phyloP scores from a whole-genome alignment of 2,113 vertebrate genomes.

The Oncorhynchus clarkii region DNA sequence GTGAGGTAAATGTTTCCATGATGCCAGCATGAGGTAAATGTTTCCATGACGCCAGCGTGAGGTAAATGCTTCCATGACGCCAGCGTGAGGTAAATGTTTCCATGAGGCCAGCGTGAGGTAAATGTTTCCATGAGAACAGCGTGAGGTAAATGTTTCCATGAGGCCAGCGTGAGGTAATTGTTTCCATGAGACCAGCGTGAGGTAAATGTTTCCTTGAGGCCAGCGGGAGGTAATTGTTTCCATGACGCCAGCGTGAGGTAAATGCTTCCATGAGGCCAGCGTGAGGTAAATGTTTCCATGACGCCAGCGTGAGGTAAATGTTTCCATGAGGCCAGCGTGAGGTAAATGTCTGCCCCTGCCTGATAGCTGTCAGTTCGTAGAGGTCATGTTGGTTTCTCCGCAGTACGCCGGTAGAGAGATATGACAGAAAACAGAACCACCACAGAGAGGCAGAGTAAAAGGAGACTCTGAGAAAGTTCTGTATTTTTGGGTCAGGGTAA shows the following conservation, averaged over 20 bases:
- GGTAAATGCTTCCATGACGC: not conserved
- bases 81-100: too few relatives aligned
- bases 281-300: not conserved
- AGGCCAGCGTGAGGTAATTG: not conserved
- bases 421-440: not conserved
- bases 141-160: too few relatives aligned
- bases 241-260: not conserved
- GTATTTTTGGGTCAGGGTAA: not conserved
- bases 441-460: not conserved
- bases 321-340: not conserved
- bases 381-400: not conserved
- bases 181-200: too few relatives aligned
- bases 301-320: not conserved
- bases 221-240: not conserved
- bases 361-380: too few relatives aligned
- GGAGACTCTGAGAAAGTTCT: not conserved
- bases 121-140: not conserved
- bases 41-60: too few relatives aligned
- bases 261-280: too few relatives aligned
- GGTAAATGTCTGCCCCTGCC: too few relatives aligned
- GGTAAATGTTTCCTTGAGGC: not conserved
- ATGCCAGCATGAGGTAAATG: not conserved
- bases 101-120: too few relatives aligned
- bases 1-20: too few relatives aligned
- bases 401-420: not conserved